A percentile compares a stretch with the other conserved stretches of the same genome.
phyloP scores from a whole-genome alignment of 1,140 invertebrate species.

The Euwallacea similis region DNA sequence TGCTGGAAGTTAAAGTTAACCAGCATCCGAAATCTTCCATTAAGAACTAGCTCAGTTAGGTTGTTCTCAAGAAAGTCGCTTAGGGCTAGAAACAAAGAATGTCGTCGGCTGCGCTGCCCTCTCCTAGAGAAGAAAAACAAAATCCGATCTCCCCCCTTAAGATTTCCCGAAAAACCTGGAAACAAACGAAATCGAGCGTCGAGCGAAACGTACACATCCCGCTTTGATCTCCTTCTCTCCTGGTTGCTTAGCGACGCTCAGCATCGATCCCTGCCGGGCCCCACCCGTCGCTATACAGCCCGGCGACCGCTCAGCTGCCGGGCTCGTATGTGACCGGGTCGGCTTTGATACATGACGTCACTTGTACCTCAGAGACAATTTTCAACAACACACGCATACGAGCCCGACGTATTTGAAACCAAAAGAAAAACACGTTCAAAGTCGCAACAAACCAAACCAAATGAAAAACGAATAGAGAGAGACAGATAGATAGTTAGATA shows the following conservation, averaged over 20 bases:
- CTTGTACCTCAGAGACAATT: too few relatives aligned
- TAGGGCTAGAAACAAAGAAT: too few relatives aligned
- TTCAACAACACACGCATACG: constrained; percentile 18
- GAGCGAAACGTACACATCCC: constrained; percentile 19
- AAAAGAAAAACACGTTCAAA: not conserved
- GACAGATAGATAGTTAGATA: too few relatives aligned
- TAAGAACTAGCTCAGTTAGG: not conserved
- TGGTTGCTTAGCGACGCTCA: constrained; percentile 25
- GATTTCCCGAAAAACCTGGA: not conserved
- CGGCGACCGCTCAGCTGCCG: constrained; percentile 31
- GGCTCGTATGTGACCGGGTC: constrained; percentile 33
- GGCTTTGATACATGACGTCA: not conserved
- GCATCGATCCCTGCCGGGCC: constrained; percentile 34
- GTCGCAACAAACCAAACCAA: not conserved
- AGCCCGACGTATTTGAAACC: constrained; percentile 20
- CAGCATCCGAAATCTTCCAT: too few relatives aligned
- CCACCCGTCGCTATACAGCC: constrained; percentile 30
- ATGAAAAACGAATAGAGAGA: not conserved
- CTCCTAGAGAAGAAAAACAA: not conserved
- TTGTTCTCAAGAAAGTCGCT: not conserved
- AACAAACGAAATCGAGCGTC: constrained; percentile 13
- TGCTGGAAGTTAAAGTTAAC: too few relatives aligned
- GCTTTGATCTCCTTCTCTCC: constrained; percentile 35
- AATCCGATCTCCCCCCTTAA: not conserved
- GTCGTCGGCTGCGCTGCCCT: too few relatives aligned